phyloP scores from a whole-genome alignment of 2,113 vertebrate genomes.

The Dasypus novemcinctus region DNA sequence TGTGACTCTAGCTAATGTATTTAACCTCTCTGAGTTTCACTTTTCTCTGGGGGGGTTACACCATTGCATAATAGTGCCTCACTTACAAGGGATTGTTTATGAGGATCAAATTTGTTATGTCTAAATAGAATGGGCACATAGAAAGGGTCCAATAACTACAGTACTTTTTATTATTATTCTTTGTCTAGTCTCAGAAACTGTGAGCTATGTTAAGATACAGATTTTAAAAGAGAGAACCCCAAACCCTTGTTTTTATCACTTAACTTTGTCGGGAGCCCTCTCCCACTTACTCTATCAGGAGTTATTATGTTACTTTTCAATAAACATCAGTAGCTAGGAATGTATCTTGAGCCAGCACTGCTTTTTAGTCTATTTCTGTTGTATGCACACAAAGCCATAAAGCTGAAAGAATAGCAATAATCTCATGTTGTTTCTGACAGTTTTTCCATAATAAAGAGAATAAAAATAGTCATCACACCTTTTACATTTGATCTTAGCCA shows the following conservation, averaged over 20 bases:
- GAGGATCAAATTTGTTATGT: not conserved
- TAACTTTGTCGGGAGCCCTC: not conserved
- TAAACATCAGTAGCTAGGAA: not conserved
- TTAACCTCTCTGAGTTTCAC: not conserved
- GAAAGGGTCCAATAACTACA: not conserved
- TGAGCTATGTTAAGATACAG: not conserved
- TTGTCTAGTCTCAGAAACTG: not conserved
- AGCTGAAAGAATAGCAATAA: not conserved
- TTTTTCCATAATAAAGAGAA: constrained; percentile 8
- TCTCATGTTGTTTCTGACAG: not conserved
- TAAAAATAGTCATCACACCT: not conserved
- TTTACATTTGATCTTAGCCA: too few relatives aligned
- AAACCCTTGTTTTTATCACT: not conserved
- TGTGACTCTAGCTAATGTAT: not conserved
- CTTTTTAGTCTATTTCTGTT: not conserved
- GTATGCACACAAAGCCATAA: not conserved
- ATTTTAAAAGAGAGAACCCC: not conserved
- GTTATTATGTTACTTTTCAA: not conserved
- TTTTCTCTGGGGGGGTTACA: not conserved
- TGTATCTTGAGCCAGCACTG: rapidly evolving
- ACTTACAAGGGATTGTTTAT: not conserved
- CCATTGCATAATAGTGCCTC: not conserved
- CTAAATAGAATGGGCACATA: not conserved
- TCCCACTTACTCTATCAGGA: not conserved
- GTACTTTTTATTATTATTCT: not conserved